Evolutionary conservation across 2,113 vertebrate genomes (phyloP), one percentile per base, ranked within the genome.

Genomic region (Castor canadensis): DNA sequence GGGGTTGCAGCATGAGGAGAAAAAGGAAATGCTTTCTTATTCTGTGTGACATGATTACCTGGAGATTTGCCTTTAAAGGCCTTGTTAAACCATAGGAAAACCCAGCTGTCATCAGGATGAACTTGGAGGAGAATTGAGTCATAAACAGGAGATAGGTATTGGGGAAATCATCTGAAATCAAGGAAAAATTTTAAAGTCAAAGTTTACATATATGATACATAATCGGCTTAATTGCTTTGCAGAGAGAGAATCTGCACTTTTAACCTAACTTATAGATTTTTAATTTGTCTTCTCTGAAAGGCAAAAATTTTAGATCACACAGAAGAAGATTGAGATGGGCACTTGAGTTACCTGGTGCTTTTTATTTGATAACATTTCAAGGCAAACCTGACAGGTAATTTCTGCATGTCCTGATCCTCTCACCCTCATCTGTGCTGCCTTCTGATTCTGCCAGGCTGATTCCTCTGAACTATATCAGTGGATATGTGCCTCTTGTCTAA

Each of bases 51-150:
- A 71, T 82, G 82, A 95, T 79, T 86, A 87, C 58, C 81, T 79
- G 20, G 93, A 96, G 87, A 85, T 92, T 81, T 95, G 58, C 83
- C 95, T 95, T 95, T 49, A 95, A 93, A 81, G 87, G 92, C 75
- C 90, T 43, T 67, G 54, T 72, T 77, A 87, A 81, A 92, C 45
- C 45, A 69, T 72, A 77, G 38, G 79, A 86, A 95, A 94, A 93
- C 30, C 17, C 49, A 94, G 30, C 77, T 94, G 77, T 86, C 71
- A 71, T 90, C 32, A 82, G 52, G 54, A 87, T 72, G 67, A 93
- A 94, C 69, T 75, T 40, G 30, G 40, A 87, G 26, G 49, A 88
- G 67, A 92, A 91, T 1, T 49, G 86, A 95, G 22, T 77, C 60
- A 62, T 32, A 38, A 91, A 3, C 30, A 43, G 81, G 40, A 93